These are phyloP conservation scores for Antitype chi DNA, from an alignment of 2,888 invertebrate genomes.

Conservation along the genomic window DNA sequence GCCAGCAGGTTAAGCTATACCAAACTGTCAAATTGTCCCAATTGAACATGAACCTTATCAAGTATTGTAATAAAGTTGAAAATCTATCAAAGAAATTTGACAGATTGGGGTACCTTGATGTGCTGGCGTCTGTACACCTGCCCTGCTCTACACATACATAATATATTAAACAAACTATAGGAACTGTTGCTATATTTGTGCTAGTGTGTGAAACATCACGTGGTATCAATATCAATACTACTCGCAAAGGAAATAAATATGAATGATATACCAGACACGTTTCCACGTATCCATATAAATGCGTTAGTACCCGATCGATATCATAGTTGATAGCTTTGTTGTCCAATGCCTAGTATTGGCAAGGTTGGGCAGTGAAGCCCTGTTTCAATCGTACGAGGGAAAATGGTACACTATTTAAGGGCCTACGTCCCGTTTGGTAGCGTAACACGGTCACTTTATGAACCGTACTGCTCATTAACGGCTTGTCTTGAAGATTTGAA, in stretches of 20 bases:
- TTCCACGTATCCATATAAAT: conserved; percentile 28
- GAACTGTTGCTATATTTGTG: background rate
- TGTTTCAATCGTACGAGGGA: background rate
- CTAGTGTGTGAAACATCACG: conserved; percentile 16
- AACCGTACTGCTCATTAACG: too few species aligned
- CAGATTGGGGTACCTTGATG: too few species aligned
- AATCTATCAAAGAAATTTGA: too few species aligned
- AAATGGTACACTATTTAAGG: background rate
- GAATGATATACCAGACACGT: conserved; percentile 38
- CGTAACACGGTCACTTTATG: too few species aligned
- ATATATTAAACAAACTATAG: conserved; percentile 15
- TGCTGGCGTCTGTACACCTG: too few species aligned
- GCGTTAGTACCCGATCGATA: conserved; percentile 41
- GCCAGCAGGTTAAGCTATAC: too few species aligned
- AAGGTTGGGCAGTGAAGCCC: conserved; percentile 6
- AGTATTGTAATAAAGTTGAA: too few species aligned
- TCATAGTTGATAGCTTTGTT: conserved; percentile 15
- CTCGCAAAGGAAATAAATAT: conserved; percentile 48
- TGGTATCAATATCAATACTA: conserved; percentile 43
- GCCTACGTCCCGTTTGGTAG: too few species aligned
- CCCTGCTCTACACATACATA: conserved; percentile 5
- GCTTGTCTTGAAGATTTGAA: too few species aligned
- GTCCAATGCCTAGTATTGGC: conserved; percentile 9
- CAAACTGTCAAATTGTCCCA: too few species aligned
- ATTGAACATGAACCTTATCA: too few species aligned